Evolutionary conservation across 1,140 invertebrate genomes (phyloP), one percentile per base, ranked within the genome.

Genomic region (Bicyclus anynana): DNA sequence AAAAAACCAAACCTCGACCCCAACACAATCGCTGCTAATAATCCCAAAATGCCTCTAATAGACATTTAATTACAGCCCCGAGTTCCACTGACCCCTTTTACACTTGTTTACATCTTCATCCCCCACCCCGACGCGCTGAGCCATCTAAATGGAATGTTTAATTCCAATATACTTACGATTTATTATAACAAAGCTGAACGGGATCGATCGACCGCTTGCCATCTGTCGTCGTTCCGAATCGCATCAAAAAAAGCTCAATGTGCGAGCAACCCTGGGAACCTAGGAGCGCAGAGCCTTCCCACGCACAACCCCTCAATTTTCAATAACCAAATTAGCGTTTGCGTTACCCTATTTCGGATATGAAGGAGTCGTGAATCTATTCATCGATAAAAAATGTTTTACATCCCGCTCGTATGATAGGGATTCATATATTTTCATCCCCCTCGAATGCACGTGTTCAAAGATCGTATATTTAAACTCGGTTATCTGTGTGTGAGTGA

Each of bases 241-340:
- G 72, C 60, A 77, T 75, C 65, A 80, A 84, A 87, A 84, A 84
- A 85, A 78, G 58, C 76, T 78, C 76, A 86, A 86, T 86, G 80
- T 85, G 83, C 79, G 74, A 75, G 70, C 82, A 84, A 80, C 83
- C 84, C 85, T 88, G 83, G 85, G 85, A 88, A 88, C 85, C 85
- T 78, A 83, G 72, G 72, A 83, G 64, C 79, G 66, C 67, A 77
- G 72, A 77, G 79, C 77, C 83, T 88, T 88, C 85, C 85, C 85
- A 88, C 85, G 85, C 84, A 84, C 83, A 80, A 88, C 85, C 85
- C 85, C 85, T 84, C 85, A 83, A 85, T 86, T 86, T 87, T 86
- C 85, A 86, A 88, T 88, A 88, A 88, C 85, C 85, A 88, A 88
- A 88, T 88, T 88, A 88, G 85, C 85, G 80, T 88, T 88, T 88